Base-by-base conservation (phyloP, 2,113 vertebrate genomes). In the Psittacula cyanocephala region DNA sequence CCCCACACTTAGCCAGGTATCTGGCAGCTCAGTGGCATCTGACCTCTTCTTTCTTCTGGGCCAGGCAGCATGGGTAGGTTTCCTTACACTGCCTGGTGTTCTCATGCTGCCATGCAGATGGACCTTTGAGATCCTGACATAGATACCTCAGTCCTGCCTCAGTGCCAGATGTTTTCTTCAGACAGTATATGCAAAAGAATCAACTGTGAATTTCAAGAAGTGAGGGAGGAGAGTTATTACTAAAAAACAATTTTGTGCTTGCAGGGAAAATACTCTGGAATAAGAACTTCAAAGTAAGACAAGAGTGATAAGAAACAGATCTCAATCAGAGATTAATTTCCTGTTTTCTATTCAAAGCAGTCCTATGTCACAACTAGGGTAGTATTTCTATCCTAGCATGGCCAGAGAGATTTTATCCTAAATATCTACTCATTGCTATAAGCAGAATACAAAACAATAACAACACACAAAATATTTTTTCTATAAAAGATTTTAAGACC, bases 261-360 rank as follows among this genome's bases (percentile, higher is more conserved):
- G 39, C 55, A 88, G 46, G 55, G 72, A 81, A 91, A 90, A 94
- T 92, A 78, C 69, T 92, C 92, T 19, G 23, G 65, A 60, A 28
- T 8, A 33, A 18, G 43, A 86, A 94, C 91, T 88, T 92, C 92
- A 88, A 94, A 93, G 90, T 6, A 86, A 53, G 63, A 90, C 63
- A 74, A 62, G 27, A 90, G 41, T 77, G 96, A 81, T 84, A 97
- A 95, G 82, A 93, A 97, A 83, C 91, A 95, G 90, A 95, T 92
- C 76, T 90, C 64, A 90, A 70, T 74, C 71, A 81, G 59, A 88
- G 64, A 63, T 81, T 90, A 71, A 95, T 94, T 94, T 94, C 86
- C 94, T 94, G 92, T 68, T 91, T 95, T 93, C 72, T 88, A 43
- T 78, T 91, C 77, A 84, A 71, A 93, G 78, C 72, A 94, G 60